These are phyloP conservation scores for Seriola dumerili DNA, from an alignment of 2,113 vertebrate genomes.

Conservation along the genomic window DNA sequence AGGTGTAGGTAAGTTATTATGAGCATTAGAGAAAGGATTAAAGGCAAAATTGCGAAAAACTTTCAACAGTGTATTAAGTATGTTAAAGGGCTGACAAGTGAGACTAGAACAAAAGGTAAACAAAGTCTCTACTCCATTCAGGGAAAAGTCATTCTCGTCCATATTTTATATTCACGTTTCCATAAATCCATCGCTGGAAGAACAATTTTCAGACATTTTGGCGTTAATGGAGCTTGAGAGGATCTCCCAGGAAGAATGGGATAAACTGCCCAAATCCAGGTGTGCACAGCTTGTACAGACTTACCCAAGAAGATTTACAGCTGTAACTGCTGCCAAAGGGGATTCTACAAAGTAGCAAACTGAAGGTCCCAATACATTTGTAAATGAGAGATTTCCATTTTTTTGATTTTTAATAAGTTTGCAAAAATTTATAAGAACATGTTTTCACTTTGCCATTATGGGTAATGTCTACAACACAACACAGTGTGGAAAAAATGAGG, in stretches of 20 bases:
- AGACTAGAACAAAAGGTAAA: neutral
- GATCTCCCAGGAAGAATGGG: neutral
- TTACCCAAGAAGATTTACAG: neutral
- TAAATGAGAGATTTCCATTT: neutral
- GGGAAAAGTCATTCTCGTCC: neutral
- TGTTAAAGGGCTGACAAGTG: neutral
- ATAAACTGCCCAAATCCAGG: neutral
- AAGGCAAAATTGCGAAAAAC: neutral
- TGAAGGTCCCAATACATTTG: too few relatives aligned
- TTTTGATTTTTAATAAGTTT: neutral
- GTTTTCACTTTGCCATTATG: neutral
- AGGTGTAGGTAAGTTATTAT: neutral
- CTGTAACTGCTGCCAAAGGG: neutral
- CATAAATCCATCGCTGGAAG: neutral
- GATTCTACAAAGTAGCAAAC: neutral
- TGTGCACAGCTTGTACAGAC: neutral
- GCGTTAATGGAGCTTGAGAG: neutral
- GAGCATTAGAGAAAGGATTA: neutral
- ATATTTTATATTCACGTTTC: neutral
- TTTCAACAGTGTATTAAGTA: neutral
- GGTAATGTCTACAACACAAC: neutral
- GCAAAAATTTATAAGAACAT: neutral
- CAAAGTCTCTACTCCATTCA: neutral
- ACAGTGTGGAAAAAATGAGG: neutral
- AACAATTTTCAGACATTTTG: neutral